phyloP scores from a whole-genome alignment of 2,888 invertebrate species.

The Strigamia crassipes region DNA sequence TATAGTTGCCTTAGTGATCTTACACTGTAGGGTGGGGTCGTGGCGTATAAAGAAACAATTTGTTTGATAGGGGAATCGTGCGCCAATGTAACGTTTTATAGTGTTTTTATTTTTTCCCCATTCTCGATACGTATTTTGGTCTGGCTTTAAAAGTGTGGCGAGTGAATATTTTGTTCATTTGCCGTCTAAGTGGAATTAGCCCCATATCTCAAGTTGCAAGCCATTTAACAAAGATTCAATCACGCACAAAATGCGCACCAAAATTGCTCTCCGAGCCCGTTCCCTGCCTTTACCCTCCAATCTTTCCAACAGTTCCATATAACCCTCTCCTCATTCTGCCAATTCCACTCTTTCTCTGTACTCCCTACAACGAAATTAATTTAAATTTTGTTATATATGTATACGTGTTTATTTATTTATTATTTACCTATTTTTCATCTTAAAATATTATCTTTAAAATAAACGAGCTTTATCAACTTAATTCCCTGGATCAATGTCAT shows the following conservation, averaged over 20 bases:
- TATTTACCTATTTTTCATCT: neutral
- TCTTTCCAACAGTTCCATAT: neutral
- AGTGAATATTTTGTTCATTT: neutral
- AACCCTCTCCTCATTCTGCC: neutral
- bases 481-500: neutral
- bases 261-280: neutral
- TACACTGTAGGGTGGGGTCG: neutral
- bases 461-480: neutral
- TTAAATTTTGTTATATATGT: neutral
- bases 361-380: neutral
- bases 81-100: neutral
- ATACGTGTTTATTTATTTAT: neutral
- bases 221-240: neutral
- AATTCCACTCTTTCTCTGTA: neutral
- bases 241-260: neutral
- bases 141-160: neutral
- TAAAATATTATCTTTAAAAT: neutral
- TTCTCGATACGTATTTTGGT: neutral
- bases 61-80: neutral
- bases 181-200: neutral
- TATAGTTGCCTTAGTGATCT: neutral
- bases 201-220: neutral
- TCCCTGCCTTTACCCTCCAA: neutral
- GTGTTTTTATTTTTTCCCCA: neutral
- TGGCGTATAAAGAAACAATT: neutral